Evolutionary conservation across 2,113 vertebrate genomes (phyloP).

Genomic region (Lichenostomus cassidix): DNA sequence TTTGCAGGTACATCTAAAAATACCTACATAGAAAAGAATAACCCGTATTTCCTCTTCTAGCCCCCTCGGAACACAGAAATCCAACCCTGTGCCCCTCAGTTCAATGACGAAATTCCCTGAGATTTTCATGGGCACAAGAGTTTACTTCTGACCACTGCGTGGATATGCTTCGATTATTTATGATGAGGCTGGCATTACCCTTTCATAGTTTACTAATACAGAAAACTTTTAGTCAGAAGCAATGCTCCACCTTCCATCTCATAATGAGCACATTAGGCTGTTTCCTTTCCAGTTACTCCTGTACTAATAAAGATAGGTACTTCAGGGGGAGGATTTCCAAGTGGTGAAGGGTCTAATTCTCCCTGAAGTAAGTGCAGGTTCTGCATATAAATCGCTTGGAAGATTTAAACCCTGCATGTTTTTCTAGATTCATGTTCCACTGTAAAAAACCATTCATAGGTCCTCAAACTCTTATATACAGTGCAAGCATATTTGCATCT

Average conservation of each 20-base stretch:
- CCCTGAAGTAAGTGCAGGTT: background rate
- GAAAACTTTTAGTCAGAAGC: background rate
- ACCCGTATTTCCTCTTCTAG: rapidly evolving
- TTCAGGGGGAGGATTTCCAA: background rate
- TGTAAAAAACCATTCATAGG: background rate
- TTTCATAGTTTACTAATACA: background rate
- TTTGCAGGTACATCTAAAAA: constrained; percentile 20
- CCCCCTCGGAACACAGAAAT: background rate
- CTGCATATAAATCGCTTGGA: background rate
- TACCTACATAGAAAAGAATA: background rate
- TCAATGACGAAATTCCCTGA: rapidly evolving
- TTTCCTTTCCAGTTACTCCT: background rate
- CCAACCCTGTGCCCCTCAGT: background rate
- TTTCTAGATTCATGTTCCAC: background rate
- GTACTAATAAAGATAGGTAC: background rate
- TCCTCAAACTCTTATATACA: background rate
- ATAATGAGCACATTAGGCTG: background rate
- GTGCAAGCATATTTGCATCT: background rate
- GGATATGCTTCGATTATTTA: background rate
- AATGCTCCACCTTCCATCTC: background rate
- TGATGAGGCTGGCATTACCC: background rate
- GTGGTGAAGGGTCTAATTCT: background rate
- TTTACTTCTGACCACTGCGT: background rate
- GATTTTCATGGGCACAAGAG: background rate
- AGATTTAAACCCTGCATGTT: background rate